Evolutionary conservation across 2,888 invertebrate species (phyloP).

Genomic region (Peribatodes rhomboidaria): DNA sequence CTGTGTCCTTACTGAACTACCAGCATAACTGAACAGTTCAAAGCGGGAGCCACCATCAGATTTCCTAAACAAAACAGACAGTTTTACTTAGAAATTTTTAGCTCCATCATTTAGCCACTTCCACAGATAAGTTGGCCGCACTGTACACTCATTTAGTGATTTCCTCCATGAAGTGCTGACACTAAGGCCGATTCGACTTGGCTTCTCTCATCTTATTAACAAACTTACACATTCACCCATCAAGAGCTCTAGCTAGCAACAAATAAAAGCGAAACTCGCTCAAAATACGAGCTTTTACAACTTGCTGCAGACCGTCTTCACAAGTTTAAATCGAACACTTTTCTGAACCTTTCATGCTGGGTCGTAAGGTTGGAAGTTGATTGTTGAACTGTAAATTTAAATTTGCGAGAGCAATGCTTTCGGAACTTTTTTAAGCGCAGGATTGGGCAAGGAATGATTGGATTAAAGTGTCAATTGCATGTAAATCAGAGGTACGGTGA

Average conservation of each 20-base stretch:
- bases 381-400: background rate
- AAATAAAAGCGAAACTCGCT: constrained; percentile 52
- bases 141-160: constrained; percentile 62
- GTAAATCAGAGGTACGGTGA: constrained; percentile 44
- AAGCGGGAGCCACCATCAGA: background rate
- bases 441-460: constrained; percentile 59
- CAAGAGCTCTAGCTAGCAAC: constrained; percentile 37
- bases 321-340: constrained; percentile 10
- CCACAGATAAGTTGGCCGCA: background rate
- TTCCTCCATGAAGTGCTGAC: constrained; percentile 81
- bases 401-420: constrained; percentile 52
- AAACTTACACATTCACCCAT: constrained; percentile 43
- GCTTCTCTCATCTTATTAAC: constrained; percentile 71
- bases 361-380: constrained; percentile 18
- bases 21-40: background rate
- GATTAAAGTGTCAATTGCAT: constrained; percentile 54
- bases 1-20: constrained; percentile 47
- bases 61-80: background rate
- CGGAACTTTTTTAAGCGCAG: constrained; percentile 67
- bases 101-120: background rate
- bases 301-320: background rate
- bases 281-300: background rate
- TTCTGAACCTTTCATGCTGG: constrained; percentile 1
- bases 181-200: constrained; percentile 79
- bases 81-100: background rate